A percentile compares a stretch with the other conserved stretches of the same genome.
Evolutionary conservation across 2,888 invertebrate species (phyloP).

Genomic region (Stenoptilia bipunctidactyla): DNA sequence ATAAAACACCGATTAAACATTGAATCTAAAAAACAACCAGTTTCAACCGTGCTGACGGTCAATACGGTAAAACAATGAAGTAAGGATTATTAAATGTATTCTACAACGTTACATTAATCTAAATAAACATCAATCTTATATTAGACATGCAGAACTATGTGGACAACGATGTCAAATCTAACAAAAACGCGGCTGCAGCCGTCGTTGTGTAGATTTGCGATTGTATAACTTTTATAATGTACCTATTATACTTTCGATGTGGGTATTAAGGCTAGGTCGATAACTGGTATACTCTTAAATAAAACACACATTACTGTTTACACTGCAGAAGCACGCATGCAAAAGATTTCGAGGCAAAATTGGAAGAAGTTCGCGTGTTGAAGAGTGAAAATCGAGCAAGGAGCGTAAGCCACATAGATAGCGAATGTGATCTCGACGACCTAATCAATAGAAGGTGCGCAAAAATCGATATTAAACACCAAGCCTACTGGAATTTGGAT

Average conservation of each 20-base stretch:
- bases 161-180: slow-evolving; percentile 28
- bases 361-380: slow-evolving; percentile 23
- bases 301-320: slow-evolving; percentile 39
- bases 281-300: slow-evolving; percentile 56
- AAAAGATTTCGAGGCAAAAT: slow-evolving; percentile 63
- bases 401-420: slow-evolving; percentile 24
- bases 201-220: slow-evolving; percentile 13
- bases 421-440: slow-evolving; percentile 4
- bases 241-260: slow-evolving; percentile 63
- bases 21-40: slow-evolving; percentile 30
- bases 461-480: slow-evolving; percentile 10
- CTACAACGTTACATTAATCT: slow-evolving; percentile 37
- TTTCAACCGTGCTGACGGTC: slow-evolving; percentile 23
- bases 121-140: slow-evolving; percentile 58
- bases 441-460: slow-evolving; percentile 6
- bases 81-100: slow-evolving; percentile 32
- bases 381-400: slow-evolving; percentile 24
- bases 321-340: slow-evolving; percentile 66
- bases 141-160: slow-evolving; percentile 58
- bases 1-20: slow-evolving; percentile 57
- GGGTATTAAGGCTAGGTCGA: slow-evolving; percentile 64
- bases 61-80: slow-evolving; percentile 38
- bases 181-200: slow-evolving; percentile 14
- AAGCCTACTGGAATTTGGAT: slow-evolving; percentile 60
- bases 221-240: slow-evolving; percentile 24